Percentiles rank a stretch among this genome's conserved stretches.
phyloP scores from a whole-genome alignment of 1,140 invertebrate species.

The Gerris buenoi region DNA sequence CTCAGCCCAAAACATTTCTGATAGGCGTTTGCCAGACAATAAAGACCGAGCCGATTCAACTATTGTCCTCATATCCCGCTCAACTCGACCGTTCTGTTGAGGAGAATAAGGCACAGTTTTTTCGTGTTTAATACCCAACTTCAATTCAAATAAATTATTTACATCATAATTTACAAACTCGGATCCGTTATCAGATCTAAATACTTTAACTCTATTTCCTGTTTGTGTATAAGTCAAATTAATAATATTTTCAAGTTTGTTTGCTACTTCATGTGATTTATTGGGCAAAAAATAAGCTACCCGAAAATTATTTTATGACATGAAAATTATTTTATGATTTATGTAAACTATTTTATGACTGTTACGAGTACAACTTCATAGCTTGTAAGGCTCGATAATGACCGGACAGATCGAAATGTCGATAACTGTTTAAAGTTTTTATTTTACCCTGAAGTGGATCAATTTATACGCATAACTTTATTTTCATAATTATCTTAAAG shows the following conservation, averaged over 20 bases:
- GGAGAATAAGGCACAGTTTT: neutral
- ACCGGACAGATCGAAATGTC: too few species aligned
- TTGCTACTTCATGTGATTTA: neutral
- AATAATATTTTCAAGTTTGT: neutral
- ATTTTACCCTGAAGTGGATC: too few species aligned
- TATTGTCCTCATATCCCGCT: neutral
- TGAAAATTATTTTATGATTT: too few species aligned
- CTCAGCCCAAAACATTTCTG: neutral
- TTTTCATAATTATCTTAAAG: too few species aligned
- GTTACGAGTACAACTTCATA: too few species aligned
- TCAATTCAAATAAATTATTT: neutral
- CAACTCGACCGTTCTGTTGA: neutral
- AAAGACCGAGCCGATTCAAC: neutral
- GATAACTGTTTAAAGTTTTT: too few species aligned
- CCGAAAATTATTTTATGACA: too few species aligned
- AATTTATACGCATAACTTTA: too few species aligned
- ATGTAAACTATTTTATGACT: too few species aligned
- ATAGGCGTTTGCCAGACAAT: neutral
- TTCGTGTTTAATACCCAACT: neutral
- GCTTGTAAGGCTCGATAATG: too few species aligned
- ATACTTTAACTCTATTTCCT: neutral
- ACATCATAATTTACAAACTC: neutral
- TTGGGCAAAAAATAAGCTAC: too few species aligned
- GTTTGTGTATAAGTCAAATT: neutral
- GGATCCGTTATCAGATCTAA: neutral